Percentiles rank a stretch among this genome's conserved stretches.
phyloP scores from a whole-genome alignment of 2,797 vertebrate genomes.

The Anas georgica region DNA sequence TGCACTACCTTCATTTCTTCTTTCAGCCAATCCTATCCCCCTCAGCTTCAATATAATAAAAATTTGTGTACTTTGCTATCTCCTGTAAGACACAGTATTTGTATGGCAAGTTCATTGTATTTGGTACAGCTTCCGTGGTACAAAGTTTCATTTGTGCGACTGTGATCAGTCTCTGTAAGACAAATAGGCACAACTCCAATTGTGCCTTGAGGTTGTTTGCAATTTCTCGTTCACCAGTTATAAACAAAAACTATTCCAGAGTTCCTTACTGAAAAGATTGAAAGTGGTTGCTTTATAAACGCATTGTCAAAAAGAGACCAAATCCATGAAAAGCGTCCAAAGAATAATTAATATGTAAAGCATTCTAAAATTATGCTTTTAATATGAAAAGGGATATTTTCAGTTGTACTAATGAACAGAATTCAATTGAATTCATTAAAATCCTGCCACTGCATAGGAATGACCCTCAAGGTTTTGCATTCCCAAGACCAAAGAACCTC shows the following conservation, averaged over 20 bases:
- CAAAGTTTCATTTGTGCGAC: not conserved
- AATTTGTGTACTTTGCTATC: not conserved
- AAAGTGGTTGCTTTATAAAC: not conserved
- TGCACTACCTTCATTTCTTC: not conserved
- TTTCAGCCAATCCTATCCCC: not conserved
- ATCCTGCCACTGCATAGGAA: not conserved
- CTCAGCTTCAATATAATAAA: not conserved
- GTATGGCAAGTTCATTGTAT: not conserved
- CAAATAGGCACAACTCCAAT: not conserved
- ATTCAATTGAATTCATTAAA: not conserved
- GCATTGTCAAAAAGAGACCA: not conserved
- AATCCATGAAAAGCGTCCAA: not conserved
- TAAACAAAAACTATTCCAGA: not conserved
- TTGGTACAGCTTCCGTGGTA: not conserved
- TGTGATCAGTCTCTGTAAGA: not conserved
- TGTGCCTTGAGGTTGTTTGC: not conserved
- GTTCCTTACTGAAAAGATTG: not conserved
- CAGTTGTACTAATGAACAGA: not conserved
- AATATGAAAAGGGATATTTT: not conserved
- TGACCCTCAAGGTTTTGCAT: not conserved
- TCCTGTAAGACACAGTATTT: not conserved
- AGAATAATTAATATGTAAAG: not conserved
- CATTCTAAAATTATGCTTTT: not conserved
- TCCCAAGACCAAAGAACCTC: not conserved
- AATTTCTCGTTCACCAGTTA: not conserved